Evolutionary conservation across 2,113 vertebrate genomes (phyloP), one percentile per base, ranked within the genome.

Genomic region (western clawed frog (Xenopus tropicalis)): DNA sequence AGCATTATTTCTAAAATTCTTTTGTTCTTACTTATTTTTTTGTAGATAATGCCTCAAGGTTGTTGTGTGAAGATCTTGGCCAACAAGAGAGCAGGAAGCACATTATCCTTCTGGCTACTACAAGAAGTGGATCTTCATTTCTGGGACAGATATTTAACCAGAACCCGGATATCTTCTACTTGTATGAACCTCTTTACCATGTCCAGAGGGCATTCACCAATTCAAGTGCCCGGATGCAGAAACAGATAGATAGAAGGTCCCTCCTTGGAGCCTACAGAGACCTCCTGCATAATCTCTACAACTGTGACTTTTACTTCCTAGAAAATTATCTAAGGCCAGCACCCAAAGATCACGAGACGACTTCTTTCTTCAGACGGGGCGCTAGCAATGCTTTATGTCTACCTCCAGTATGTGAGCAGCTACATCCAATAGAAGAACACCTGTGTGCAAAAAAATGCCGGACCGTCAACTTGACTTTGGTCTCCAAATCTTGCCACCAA

Each of bases 71-170:
- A 37, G 86, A 89, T 65, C 64, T 75, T 17, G 84, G 74, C 72
- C 14, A 64, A 0, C 24, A 22, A 22, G 37, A 66, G 10, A 54
- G 81, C 21, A 84, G 82, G 63, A 90, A 85, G 21, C 92, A 93
- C 78, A 88, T 93, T 71, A 80, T 91, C 9, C 82, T 93, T 62
- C 88, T 93, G n/a, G 87, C 91, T 51, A 90, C 89, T 70, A 91
- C 91, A 0, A 88, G 91, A 66, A 92, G 90, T 4, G 91, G 92
- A 42, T 93, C 91, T 6, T 93, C 91, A 59, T 93, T 93, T 81
- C 88, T 90, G 0, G 92, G 91, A 4, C 90, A 93, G 78, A 83
- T 93, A 52, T 87, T 93, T 75, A 93, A 93, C 82, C 91, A 92
- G 72, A 88, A 93, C 82, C 85, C 89, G 0, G 84, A 77, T 20